These are phyloP conservation scores for Latheticus oryzae DNA, from an alignment of 2,888 invertebrate genomes.

Conservation along the genomic window DNA sequence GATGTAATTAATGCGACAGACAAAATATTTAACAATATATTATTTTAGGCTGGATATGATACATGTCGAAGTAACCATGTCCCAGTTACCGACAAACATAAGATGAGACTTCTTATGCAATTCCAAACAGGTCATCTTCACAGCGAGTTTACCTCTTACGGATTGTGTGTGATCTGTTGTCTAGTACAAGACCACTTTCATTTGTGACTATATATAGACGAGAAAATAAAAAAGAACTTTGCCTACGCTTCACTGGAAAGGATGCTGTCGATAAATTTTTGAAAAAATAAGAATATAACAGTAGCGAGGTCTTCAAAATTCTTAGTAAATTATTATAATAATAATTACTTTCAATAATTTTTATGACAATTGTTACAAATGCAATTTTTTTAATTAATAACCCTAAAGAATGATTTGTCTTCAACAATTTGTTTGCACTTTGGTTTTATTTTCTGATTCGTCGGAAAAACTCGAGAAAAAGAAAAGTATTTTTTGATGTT, in stretches of 20 bases:
- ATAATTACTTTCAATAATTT: too few relatives aligned
- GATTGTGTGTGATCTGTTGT: constrained; percentile 26
- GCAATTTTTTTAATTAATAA: too few relatives aligned
- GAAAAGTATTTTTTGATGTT: too few relatives aligned
- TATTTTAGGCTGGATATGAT: constrained; percentile 20
- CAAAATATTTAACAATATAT: constrained; percentile 26
- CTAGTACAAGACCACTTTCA: constrained; percentile 39
- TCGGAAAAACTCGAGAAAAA: too few relatives aligned
- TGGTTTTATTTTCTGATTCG: too few relatives aligned
- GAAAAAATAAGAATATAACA: too few relatives aligned
- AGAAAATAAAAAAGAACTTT: constrained; percentile 19
- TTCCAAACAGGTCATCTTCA: constrained; percentile 33
- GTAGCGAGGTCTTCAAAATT: too few relatives aligned
- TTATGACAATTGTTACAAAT: too few relatives aligned
- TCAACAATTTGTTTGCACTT: too few relatives aligned
- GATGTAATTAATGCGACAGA: constrained; percentile 17
- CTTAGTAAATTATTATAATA: too few relatives aligned
- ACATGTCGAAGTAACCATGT: constrained; percentile 26
- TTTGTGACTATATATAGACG: constrained; percentile 35
- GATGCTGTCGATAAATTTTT: too few relatives aligned
- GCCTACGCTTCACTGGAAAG: constrained; percentile 5
- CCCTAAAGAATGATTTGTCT: too few relatives aligned
- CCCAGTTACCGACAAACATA: constrained; percentile 40
- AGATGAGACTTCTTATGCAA: constrained; percentile 35
- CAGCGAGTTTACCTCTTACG: constrained; percentile 33